Percentiles rank a stretch among this genome's conserved stretches.
Evolutionary conservation across 2,113 vertebrate species (phyloP).

Genomic region (Microtus pennsylvanicus): DNA sequence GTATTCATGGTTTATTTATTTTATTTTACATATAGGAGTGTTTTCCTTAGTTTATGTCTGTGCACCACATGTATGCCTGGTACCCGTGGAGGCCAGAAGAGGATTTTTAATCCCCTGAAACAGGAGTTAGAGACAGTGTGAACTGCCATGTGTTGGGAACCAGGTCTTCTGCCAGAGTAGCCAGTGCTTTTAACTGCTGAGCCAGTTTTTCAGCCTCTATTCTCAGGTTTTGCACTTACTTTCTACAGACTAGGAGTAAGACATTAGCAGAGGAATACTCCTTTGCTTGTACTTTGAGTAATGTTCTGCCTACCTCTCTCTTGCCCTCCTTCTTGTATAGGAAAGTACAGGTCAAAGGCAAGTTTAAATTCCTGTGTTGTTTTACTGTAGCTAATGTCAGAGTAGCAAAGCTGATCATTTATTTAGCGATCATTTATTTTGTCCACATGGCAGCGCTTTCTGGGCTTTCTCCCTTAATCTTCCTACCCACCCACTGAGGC

Average conservation of each 20-base stretch:
- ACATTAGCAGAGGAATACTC: neutral
- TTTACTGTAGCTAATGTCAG: neutral
- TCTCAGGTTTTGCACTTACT: neutral
- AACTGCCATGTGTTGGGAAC: neutral
- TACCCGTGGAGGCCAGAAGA: neutral
- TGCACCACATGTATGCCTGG: neutral
- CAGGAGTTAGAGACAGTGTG: neutral
- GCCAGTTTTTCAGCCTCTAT: neutral
- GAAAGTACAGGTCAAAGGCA: neutral
- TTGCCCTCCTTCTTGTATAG: neutral
- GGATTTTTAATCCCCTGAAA: neutral
- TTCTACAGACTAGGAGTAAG: neutral
- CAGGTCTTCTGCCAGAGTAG: neutral
- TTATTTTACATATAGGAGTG: neutral
- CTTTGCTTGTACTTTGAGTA: neutral
- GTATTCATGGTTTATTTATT: neutral
- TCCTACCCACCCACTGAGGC: neutral
- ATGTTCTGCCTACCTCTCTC: neutral
- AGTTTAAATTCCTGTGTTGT: constrained; percentile 38
- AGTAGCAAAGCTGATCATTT: neutral
- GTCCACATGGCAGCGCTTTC: neutral
- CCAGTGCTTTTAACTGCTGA: neutral
- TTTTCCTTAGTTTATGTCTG: neutral
- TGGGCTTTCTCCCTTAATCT: neutral
- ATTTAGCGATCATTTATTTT: constrained; percentile 30